Conservation (phyloP, 2,888 invertebrate species). For the Eristalis tenax region DNA sequence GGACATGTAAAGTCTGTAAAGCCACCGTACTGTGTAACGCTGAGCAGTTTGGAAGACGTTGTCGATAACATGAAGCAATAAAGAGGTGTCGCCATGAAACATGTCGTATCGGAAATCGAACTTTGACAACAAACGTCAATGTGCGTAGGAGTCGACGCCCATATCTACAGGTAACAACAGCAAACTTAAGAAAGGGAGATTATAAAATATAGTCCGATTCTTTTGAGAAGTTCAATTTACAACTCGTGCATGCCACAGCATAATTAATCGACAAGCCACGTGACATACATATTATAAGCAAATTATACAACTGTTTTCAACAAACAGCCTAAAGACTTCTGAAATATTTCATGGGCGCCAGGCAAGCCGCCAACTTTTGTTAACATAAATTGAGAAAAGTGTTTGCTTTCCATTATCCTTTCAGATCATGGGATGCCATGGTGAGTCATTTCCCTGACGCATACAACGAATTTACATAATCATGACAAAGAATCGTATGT, state of each 20-base stretch:
- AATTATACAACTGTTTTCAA: background rate
- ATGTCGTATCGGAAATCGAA: no score
- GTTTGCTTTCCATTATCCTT: background rate
- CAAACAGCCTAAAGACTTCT: background rate
- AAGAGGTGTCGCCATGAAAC: no score
- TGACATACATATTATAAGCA: background rate
- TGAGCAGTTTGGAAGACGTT: no score
- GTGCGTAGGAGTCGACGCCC: no score
- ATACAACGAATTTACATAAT: conserved; percentile 3
- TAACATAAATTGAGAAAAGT: background rate
- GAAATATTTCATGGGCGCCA: background rate
- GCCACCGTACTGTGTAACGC: no score
- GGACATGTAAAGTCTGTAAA: no score
- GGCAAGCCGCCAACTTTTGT: background rate
- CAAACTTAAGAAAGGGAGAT: no score
- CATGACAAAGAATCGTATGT: background rate
- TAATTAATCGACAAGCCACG: background rate
- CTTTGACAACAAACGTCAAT: no score
- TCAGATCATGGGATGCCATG: background rate
- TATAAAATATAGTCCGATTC: no score
- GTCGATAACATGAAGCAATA: no score
- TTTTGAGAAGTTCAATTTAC: background rate
- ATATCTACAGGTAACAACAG: no score
- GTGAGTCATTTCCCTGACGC: background rate
- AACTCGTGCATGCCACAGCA: background rate